Conservation (phyloP, 1,140 invertebrate species). For the Papilio aristodemus region DNA sequence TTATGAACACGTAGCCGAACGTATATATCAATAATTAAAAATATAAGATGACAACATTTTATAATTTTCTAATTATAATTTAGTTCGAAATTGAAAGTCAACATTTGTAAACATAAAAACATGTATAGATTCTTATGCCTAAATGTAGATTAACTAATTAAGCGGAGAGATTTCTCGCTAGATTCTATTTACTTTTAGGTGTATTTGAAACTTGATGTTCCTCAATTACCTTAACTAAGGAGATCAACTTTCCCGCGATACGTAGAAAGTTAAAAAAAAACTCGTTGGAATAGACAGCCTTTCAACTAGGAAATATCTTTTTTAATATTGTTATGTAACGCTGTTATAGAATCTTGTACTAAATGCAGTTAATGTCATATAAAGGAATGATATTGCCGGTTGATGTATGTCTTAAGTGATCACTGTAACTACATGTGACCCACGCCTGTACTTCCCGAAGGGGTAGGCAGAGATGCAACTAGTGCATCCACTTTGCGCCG, state of each 20-base stretch:
- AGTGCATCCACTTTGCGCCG: too few species aligned
- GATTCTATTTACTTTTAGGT: conserved; percentile 17
- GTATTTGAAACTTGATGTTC: conserved; percentile 14
- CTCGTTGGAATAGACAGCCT: neutral
- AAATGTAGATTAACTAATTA: conserved; percentile 5
- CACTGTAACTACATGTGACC: too few species aligned
- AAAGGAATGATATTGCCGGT: neutral
- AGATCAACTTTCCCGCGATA: conserved; percentile 20
- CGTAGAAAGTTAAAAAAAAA: conserved; percentile 25
- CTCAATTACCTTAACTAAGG: conserved; percentile 5
- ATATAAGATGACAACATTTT: too few species aligned
- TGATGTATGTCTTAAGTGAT: neutral
- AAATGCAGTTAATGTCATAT: neutral
- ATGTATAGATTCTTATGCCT: neutral
- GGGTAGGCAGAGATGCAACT: too few species aligned
- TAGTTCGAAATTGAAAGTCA: neutral
- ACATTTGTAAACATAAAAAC: neutral
- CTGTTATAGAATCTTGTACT: neutral
- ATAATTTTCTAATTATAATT: too few species aligned
- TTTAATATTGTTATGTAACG: conserved; percentile 1
- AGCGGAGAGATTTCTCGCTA: conserved; percentile 10
- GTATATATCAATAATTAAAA: too few species aligned
- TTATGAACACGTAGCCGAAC: too few species aligned
- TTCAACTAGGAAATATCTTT: conserved; percentile 12
- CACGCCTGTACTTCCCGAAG: too few species aligned